Base-by-base conservation (phyloP, 64 coral and sea anemone species). In the Montipora foliosa region DNA sequence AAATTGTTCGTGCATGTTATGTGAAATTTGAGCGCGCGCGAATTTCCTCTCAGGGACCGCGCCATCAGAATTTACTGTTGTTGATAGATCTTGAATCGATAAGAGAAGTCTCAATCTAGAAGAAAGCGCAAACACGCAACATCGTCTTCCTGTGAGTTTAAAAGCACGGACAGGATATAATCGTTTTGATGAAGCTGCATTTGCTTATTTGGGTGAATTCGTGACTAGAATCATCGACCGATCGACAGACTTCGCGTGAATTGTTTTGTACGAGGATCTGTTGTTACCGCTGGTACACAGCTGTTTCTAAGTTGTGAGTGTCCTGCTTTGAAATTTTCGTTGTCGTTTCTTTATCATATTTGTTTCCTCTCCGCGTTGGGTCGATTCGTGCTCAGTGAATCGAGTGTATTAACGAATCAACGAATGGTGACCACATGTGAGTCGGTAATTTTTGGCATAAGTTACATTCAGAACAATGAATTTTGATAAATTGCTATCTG, bases 21-120 rank as follows among this genome's bases (percentile, higher is more conserved):
- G 49, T 78, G 76, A 78, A 78, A 78, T 47, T 49, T 49, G 76
- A 78, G 76, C 45, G 15, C 46, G 17, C 76, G 47, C 46, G 46
- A 49, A 48, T 77, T 77, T 77, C 75, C 29, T 77, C 29, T 16
- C 14, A 49, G 16, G 29, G 46, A 8, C 11, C 47, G 15, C 1
- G 46, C 16, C 2, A 59, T 70, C 82, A 72, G 37, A 37, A 37
- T 51, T 64, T 57, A 3, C 17, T 86, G 44, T 22, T 66, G 46
- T 29, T 61, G 20, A 16, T 29, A 10, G 21, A 60, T 72, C 66
- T 72, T 37, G 7, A 44, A 22, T 47, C 37, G 37, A 37, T 37
- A 37, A 37, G 37, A 37, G 37, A 10, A 84, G 60, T 5, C 19
- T 46, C 17, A 16, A 44, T 1, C 9, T 19, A 47, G 25, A 69